Base-by-base conservation (phyloP, 2,113 vertebrate species). In the Pituophis catenifer region DNA sequence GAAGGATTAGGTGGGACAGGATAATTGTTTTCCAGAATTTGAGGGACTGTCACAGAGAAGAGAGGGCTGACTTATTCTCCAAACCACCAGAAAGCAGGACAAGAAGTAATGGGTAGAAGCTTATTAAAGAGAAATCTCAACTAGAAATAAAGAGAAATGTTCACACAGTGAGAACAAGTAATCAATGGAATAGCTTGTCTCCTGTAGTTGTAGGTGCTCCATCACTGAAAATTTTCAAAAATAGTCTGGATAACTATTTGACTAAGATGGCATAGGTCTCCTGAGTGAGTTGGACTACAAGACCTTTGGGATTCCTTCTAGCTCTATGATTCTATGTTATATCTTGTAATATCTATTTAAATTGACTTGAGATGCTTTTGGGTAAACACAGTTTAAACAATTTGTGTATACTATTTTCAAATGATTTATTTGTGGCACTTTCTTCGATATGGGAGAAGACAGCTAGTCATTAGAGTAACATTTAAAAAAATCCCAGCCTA, bases 311-410 rank as follows among this genome's bases (percentile, higher is more conserved):
- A 0, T 86, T 23, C 44, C 85, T 86, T 57, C 88, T 2, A 33
- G 29, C 24, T 29, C 29, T 88, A 17, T 54, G 9, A 52, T 29
- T 88, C 48, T 52, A 90, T 70, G 8, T 70, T 70, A n/a, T 70
- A 70, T 70, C 29, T 70, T 26, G 87, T 92, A 87, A 90, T 70
- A 0, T 58, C 75, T 94, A 93, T 95, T 95, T 89, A 21, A 17
- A 2, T 52, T 91, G 89, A 52, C 89, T 38, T 90, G 26, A 92
- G 91, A 95, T 94, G 90, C 53, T 88, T 2, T 95, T 95, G 95
- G 94, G 96, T 94, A 96, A 96, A 92, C 12, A 58, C 92, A 96
- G 90, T 91, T 94, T 95, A 50, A 95, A 96, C 91, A 96, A 94
- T 89, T 93, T 91, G 59, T 0, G 0, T 94, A 57, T 33, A 44